Evolutionary conservation across 2,113 vertebrate species (phyloP).

Genomic region (Promerops cafer): DNA sequence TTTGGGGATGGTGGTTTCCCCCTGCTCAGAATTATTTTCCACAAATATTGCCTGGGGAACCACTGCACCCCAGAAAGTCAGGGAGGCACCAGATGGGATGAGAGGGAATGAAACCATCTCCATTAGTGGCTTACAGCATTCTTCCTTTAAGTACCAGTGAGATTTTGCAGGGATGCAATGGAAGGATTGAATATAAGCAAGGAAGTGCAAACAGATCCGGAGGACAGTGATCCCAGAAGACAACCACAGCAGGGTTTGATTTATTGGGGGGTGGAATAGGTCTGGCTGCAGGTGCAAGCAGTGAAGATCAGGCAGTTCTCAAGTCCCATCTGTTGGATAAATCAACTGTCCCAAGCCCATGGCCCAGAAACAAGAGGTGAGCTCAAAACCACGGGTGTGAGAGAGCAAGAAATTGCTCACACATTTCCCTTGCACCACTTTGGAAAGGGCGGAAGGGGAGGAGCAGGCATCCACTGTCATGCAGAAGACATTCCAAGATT

Average conservation of each 20-base stretch:
- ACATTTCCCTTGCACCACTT: not conserved
- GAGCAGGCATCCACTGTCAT: not conserved
- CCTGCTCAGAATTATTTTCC: not conserved
- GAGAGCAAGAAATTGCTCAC: not conserved
- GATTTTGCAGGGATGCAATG: not conserved
- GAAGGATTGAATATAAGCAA: slow-evolving; percentile 15
- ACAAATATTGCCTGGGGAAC: not conserved
- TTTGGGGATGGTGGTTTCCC: not conserved
- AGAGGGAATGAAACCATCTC: not conserved
- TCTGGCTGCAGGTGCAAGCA: not conserved
- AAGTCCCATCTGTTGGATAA: not conserved
- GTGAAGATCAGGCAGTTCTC: not conserved
- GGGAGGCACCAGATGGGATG: not conserved
- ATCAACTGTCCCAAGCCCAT: not conserved
- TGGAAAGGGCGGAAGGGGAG: not conserved
- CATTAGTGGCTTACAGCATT: not conserved
- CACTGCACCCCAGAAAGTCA: not conserved
- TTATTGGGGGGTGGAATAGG: not conserved
- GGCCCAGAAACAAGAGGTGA: not conserved
- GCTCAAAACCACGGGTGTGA: not conserved
- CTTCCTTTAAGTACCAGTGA: not conserved
- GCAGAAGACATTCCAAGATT: not conserved
- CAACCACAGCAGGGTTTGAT: not conserved
- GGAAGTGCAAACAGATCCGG: not conserved
- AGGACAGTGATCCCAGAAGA: not conserved